Evolutionary conservation across 2,888 invertebrate species (phyloP).

Genomic region (Cantharis lateralis): DNA sequence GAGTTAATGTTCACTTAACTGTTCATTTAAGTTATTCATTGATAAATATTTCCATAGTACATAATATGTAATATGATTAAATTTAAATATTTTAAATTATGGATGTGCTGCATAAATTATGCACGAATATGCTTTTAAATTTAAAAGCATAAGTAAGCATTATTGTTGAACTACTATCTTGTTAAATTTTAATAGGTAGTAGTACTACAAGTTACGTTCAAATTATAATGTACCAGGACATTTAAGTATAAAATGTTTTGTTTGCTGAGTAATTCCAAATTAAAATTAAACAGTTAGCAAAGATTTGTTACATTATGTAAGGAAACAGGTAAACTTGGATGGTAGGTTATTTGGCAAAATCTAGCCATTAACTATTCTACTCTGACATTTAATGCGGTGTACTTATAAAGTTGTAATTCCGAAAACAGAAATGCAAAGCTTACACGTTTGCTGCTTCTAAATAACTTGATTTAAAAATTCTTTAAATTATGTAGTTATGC

Average conservation of each 20-base stretch:
- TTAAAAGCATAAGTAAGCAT: not conserved
- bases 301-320: not conserved
- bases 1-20: not conserved
- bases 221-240: not conserved
- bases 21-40: not conserved
- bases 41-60: not conserved
- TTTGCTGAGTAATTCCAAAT: not conserved
- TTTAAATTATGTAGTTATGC: not conserved
- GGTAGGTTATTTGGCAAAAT: constrained; percentile 16
- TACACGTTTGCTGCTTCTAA: constrained; percentile 13
- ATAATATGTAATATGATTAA: no score
- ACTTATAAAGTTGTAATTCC: constrained; percentile 20
- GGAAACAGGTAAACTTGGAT: constrained; percentile 14
- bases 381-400: constrained; percentile 21
- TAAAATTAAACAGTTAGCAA: not conserved
- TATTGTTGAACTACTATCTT: not conserved
- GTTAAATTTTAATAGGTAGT: not conserved
- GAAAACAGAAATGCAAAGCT: constrained; percentile 19
- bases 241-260: not conserved
- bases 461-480: constrained; percentile 11
- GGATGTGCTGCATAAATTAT: no score
- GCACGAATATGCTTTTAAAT: no score
- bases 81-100: no score
- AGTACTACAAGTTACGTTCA: not conserved
- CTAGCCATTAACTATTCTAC: constrained; percentile 19